Evolutionary conservation across 2,113 vertebrate genomes (phyloP), one percentile per base, ranked within the genome.

Genomic region (Pogonocichla stellata): DNA sequence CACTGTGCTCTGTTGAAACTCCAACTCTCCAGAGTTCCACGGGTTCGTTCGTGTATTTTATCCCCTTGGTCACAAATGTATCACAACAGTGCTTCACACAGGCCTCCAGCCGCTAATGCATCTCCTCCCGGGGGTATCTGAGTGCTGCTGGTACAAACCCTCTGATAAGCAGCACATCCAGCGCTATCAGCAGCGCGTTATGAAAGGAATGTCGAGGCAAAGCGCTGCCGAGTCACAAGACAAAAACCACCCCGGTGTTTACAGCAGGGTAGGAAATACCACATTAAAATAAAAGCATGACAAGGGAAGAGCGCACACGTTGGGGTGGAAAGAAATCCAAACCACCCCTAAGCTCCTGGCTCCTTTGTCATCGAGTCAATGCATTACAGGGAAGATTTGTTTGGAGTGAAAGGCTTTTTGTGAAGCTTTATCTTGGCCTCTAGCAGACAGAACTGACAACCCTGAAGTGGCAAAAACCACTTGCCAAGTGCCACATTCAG

Each of bases 191-290:
- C 94, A 91, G 61, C 62, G 47, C 72, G 67, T 96, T 96, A 91
- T 42, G 73, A 92, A 85, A 98, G 94, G 97, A 98, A 98, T 96
- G 96, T 56, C 91, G 75, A 71, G 95, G 97, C 96, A 95, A 91
- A 95, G 87, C 40, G 15, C 92, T 90, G 88, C 84, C 29, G 9
- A 88, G 96, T 98, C 97, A 98, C 95, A 97, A 97, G 97, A 96
- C 95, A 93, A 93, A 96, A 94, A 72, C 54, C 95, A 97, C 94
- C 93, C 96, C 34, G 85, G 95, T 96, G 94, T 84, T 86, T 94
- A 95, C 90, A 93, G 94, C 92, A 80, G 81, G 88, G 96, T 70
- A 93, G 95, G 95, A 96, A 96, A 96, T 95, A 97, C 97, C 97
- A 85, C 80, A 69, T 77, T 91, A 94, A 96, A 97, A 95, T 90